Evolutionary conservation across 2,888 invertebrate species (phyloP), one percentile per base, ranked within the genome.

Genomic region (Zaprionus obscuricornis): DNA sequence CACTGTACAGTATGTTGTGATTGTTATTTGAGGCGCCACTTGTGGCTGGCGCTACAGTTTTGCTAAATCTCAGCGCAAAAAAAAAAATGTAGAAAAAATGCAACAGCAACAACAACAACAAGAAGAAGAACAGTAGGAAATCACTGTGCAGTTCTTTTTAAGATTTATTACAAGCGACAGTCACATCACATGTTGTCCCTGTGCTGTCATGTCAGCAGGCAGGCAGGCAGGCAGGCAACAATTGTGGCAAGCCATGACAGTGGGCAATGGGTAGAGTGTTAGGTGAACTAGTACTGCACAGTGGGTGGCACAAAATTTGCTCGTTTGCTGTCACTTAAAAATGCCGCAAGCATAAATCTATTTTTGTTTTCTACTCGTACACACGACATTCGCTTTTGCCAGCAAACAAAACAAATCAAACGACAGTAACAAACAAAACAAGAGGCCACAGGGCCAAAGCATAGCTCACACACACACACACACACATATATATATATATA

Each of bases 261-360:
- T 11, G 26, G 16, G 33, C 16, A 17, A 43, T 17, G 36, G 58
- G 31, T 6, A 24, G 20, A n/a, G 17, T 17, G 42, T 17, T 24
- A 31, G 43, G 34, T 36, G 11, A 36, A 34, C 34, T 63, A 18
- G 62, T 50, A n/a, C n/a, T n/a, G n/a, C 59, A 66, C 67, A 81
- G 54, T n/a, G n/a, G n/a, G n/a, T n/a, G n/a, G n/a, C n/a, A n/a
- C 50, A 70, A 84, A 79, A 83, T 76, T 72, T 85, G 57, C 69
- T 67, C 64, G 65, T 68, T 75, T 74, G 64, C 68, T 74, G 76
- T 72, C 78, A 66, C 64, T 76, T 69, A 69, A 83, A 82, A 85
- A 82, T 85, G 78, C 75, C 83, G 83, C 85, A 85, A 81, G 79
- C 83, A 85, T 85, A 81, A 85, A 81, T 81, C 83, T 81, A 74